Percentiles rank a stretch among this genome's conserved stretches.
Evolutionary conservation across 2,888 invertebrate species (phyloP).

Genomic region (Mythimna lalbum): DNA sequence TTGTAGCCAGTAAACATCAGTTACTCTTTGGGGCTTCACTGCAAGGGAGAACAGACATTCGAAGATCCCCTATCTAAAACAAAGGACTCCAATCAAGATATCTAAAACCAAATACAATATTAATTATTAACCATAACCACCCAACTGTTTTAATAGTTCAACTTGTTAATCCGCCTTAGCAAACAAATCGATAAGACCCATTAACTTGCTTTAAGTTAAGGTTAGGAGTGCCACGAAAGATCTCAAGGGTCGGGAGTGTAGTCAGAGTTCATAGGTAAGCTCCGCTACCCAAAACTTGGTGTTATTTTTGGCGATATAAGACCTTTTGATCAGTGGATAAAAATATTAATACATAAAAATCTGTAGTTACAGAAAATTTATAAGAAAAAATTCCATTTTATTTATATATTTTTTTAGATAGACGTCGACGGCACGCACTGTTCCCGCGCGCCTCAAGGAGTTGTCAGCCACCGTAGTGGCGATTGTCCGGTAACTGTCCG

Average conservation of each 20-base stretch:
- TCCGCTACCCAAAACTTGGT: slow-evolving; percentile 15
- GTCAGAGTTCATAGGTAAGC: slow-evolving; percentile 25
- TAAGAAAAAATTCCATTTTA: no score
- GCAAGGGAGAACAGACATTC: no score
- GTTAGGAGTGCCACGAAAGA: slow-evolving; percentile 30
- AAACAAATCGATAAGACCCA: slow-evolving; percentile 46
- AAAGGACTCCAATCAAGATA: no score
- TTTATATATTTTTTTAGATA: no score
- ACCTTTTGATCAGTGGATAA: slow-evolving; percentile 1
- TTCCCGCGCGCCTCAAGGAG: no score
- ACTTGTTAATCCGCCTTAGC: slow-evolving; percentile 35
- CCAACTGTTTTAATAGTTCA: slow-evolving; percentile 6
- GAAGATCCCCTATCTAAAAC: no score
- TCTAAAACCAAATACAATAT: neutral
- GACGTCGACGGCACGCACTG: no score
- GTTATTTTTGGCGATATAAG: slow-evolving; percentile 29
- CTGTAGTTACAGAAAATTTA: neutral
- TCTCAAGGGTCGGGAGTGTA: slow-evolving; percentile 27
- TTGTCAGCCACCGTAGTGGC: no score
- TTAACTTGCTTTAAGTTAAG: slow-evolving; percentile 35
- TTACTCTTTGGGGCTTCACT: no score
- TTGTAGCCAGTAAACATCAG: no score
- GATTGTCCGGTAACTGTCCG: no score
- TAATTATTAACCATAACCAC: neutral
- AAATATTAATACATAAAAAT: neutral